Evolutionary conservation across 2,797 vertebrate genomes (phyloP).

Genomic region (Semotilus atromaculatus): DNA sequence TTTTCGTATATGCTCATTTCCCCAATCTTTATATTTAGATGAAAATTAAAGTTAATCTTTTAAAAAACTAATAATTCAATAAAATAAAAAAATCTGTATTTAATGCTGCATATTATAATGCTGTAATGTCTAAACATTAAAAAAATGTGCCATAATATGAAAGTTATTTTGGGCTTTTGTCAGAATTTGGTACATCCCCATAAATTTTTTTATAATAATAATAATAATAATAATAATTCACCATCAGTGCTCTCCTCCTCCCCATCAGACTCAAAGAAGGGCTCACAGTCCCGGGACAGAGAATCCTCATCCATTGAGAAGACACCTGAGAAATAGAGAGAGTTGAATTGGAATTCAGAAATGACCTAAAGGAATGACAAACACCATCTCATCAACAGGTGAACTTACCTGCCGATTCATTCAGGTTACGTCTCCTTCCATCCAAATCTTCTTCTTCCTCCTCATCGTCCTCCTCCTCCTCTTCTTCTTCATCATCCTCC

Average conservation of each 20-base stretch:
- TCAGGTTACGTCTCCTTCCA: conserved; percentile 69
- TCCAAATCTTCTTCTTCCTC: conserved; percentile 79
- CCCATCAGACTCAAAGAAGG: conserved; percentile 91
- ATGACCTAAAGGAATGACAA: background rate
- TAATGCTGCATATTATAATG: background rate
- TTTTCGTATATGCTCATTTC: background rate
- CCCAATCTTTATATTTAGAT: background rate
- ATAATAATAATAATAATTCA: conserved; percentile 59
- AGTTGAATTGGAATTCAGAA: background rate
- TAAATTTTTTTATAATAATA: no score
- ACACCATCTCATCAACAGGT: background rate
- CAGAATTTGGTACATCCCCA: background rate
- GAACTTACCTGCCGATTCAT: conserved; percentile 71
- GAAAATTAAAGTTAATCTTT: no score
- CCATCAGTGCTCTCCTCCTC: conserved; percentile 93
- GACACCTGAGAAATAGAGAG: conserved; percentile 75
- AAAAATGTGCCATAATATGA: background rate
- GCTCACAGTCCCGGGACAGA: conserved; percentile 87
- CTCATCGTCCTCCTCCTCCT: conserved; percentile 70
- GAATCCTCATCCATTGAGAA: conserved; percentile 95
- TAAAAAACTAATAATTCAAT: background rate
- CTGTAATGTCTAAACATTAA: background rate
- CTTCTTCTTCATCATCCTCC: conserved; percentile 62
- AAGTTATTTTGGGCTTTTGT: background rate
- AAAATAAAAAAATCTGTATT: background rate